Base-by-base conservation (phyloP, 2,888 invertebrate species). In the Tillus elongatus region DNA sequence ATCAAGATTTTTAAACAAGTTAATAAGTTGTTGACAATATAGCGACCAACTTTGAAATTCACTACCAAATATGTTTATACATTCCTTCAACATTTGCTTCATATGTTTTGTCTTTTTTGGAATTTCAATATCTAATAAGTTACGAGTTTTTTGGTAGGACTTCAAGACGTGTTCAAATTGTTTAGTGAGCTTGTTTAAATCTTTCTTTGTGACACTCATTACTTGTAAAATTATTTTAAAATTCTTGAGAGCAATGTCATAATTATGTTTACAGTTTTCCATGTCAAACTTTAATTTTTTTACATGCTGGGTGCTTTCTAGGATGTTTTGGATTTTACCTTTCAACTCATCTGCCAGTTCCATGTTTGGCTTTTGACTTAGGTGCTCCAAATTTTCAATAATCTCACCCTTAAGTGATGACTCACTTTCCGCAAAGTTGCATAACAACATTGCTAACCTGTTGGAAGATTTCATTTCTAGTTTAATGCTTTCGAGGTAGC, bases 201-300 rank as follows among this genome's bases (percentile, higher is more conserved):
- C 58, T 14, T 43, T 43, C 14, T 49, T 43, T 33, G 50, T 52
- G 27, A 60, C 49, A 42, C 54, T 57, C 41, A 60, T 52, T 29
- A 57, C 56, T 47, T 63, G 58, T 28, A 63, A 40, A 15, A 63
- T 54, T 33, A 60, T 52, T 42, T 58, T 58, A 41, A 62, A 60
- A 46, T 63, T 63, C 36, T 58, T 56, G 15, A 58, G 43, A 1
- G 61, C 63, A 37, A 58, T 51, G 28, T 54, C 52, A 41, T 54
- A 61, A 42, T 63, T 57, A 37, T 41, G 44, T 19, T 50, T 48
- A 12, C 47, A 44, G 24, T 43, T 41, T 30, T 52, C 51, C 39
- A 50, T 50, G 16, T 54, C 47, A 28, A 33, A 32, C 30, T 43
- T 45, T 15, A 47, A 36, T 27, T 45, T 42, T 37, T 44, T 47